Evolutionary conservation across 2,797 vertebrate genomes (phyloP).

Genomic region (Cossypha polioptera): DNA sequence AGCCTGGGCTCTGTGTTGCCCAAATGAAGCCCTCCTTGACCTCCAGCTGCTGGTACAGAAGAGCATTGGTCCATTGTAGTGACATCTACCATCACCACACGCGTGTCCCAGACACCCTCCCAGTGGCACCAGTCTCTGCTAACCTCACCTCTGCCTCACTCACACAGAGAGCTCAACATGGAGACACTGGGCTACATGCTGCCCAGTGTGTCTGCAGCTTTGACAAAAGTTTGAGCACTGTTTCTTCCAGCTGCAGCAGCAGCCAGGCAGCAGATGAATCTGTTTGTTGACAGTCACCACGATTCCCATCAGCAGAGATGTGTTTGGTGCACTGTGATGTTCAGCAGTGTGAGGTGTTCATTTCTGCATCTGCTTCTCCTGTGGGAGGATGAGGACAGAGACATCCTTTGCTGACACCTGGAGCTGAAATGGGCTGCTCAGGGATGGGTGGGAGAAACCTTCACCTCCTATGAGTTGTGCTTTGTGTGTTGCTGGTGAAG

Average conservation of each 20-base stretch:
- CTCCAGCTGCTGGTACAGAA: background rate
- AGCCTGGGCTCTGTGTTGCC: background rate
- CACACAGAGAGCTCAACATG: accelerated
- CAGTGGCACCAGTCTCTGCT: background rate
- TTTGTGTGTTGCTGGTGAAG: background rate
- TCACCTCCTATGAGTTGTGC: background rate
- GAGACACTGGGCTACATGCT: background rate
- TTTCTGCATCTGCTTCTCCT: background rate
- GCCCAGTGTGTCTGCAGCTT: background rate
- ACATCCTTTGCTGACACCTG: background rate
- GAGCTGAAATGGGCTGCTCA: background rate
- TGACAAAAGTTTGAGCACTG: background rate
- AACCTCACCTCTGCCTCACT: background rate
- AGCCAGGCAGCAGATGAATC: background rate
- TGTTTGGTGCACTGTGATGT: background rate
- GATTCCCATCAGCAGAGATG: background rate
- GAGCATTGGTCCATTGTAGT: background rate
- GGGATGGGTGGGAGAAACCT: background rate
- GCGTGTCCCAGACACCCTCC: background rate
- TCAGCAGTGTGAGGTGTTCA: background rate
- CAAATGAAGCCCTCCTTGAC: accelerated
- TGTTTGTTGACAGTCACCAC: background rate
- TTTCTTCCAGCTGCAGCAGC: background rate
- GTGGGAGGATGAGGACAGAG: background rate
- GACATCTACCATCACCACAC: background rate